These are phyloP conservation scores for Volucella zonaria DNA, from an alignment of 2,888 invertebrate species.

Conservation along the genomic window DNA sequence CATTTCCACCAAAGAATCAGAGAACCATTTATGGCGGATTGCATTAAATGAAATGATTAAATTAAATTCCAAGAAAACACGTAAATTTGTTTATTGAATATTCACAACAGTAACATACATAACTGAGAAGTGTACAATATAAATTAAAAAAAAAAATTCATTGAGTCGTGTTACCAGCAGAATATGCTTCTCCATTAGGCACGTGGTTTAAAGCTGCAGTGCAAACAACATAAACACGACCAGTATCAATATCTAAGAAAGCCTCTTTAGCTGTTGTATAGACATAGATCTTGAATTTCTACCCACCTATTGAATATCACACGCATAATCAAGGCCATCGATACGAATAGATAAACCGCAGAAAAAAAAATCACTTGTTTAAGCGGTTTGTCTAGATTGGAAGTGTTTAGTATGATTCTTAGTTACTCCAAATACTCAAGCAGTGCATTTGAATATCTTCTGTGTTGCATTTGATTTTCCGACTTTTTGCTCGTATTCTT, in stretches of 20 bases:
- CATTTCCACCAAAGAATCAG: no score
- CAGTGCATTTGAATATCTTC: constrained; percentile 11
- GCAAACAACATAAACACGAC: constrained; percentile 18
- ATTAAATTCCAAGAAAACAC: no score
- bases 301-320: constrained; percentile 51
- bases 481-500: not conserved
- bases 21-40: no score
- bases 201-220: constrained; percentile 57
- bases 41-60: no score
- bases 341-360: constrained; percentile 39
- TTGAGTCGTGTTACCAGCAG: not conserved
- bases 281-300: constrained; percentile 22
- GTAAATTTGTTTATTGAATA: no score
- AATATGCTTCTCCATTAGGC: constrained; percentile 14
- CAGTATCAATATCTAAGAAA: constrained; percentile 17
- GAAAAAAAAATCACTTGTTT: constrained; percentile 11
- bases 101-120: not conserved
- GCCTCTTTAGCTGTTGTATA: constrained; percentile 10
- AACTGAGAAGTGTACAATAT: not conserved
- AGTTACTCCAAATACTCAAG: constrained; percentile 39
- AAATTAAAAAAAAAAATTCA: constrained; percentile 20
- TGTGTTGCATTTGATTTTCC: constrained; percentile 1
- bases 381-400: not conserved
- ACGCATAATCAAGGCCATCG: constrained; percentile 42
- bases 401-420: constrained; percentile 4